A percentile compares a stretch with the other conserved stretches of the same genome.
These are phyloP conservation scores for Hoplodrina ambigua DNA, from an alignment of 2,888 invertebrate genomes.

Conservation along the genomic window DNA sequence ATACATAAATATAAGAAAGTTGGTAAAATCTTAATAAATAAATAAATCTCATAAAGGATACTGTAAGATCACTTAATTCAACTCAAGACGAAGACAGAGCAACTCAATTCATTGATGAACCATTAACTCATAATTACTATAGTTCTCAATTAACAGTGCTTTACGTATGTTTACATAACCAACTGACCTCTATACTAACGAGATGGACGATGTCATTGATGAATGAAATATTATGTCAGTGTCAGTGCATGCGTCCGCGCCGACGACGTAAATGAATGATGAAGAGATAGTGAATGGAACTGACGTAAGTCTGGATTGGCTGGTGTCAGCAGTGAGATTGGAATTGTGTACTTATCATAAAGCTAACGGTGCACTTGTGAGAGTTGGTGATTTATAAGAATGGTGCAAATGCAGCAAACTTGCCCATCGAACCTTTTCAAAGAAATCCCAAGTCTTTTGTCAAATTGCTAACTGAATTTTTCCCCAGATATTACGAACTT, in stretches of 20 bases:
- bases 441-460: background rate
- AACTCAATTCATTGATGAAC: conserved; percentile 14
- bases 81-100: background rate
- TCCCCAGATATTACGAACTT: background rate
- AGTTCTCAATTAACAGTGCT: conserved; percentile 34
- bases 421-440: too few species aligned
- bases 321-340: conserved; percentile 8
- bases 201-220: conserved; percentile 44
- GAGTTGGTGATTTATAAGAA: background rate
- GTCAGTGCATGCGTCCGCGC: conserved; percentile 37
- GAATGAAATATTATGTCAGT: conserved; percentile 59
- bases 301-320: conserved; percentile 13
- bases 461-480: background rate
- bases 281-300: conserved; percentile 41
- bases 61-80: too few species aligned
- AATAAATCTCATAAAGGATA: too few species aligned
- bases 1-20: too few species aligned
- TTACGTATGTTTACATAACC: conserved; percentile 42
- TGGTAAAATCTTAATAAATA: too few species aligned
- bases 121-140: conserved; percentile 29
- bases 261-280: conserved; percentile 52
- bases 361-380: background rate
- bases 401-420: too few species aligned
- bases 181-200: conserved; percentile 48
- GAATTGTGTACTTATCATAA: background rate